These are phyloP conservation scores for Oryzias javanicus DNA, from an alignment of 2,113 vertebrate genomes.

Conservation along the genomic window DNA sequence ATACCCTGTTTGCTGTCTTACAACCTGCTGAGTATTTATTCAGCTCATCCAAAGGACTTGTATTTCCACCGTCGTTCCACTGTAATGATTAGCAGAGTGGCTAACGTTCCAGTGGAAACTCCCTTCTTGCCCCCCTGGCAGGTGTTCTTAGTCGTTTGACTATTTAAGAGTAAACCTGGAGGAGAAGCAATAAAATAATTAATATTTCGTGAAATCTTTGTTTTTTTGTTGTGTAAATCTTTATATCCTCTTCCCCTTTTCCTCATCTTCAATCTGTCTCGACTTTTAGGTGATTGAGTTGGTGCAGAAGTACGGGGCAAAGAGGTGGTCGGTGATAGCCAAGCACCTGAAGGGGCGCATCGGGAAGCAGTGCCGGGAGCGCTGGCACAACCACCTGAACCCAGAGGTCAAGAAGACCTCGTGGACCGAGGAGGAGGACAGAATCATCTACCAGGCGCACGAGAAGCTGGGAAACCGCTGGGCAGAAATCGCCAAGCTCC, in stretches of 20 bases:
- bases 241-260: constrained; percentile 47
- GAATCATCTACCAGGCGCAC: constrained; percentile 98
- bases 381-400: constrained; percentile 99
- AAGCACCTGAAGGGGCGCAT: constrained; percentile 99
- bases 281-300: constrained; percentile 91
- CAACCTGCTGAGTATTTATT: constrained; percentile 21
- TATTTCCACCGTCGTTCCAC: constrained; percentile 60
- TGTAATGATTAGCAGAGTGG: constrained; percentile 69
- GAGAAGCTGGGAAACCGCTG: constrained; percentile 99
- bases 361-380: constrained; percentile 97
- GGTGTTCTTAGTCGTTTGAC: constrained; percentile 55
- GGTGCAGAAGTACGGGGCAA: constrained; percentile 98
- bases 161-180: constrained; percentile 31
- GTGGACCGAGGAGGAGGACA: constrained; percentile 99
- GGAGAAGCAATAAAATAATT: constrained; percentile 8
- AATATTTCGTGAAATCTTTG: constrained; percentile 1
- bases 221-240: constrained; percentile 18
- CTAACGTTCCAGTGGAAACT: constrained; percentile 73
- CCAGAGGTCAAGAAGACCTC: constrained; percentile 99
- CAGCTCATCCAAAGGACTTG: constrained; percentile 36
- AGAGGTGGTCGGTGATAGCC: constrained; percentile 98
- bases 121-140: constrained; percentile 60
- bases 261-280: constrained; percentile 29
- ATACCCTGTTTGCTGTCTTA: constrained; percentile 4
- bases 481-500: constrained; percentile 98